Base-by-base conservation (phyloP, 2,797 vertebrate species). In the Syngnathus rostellatus region DNA sequence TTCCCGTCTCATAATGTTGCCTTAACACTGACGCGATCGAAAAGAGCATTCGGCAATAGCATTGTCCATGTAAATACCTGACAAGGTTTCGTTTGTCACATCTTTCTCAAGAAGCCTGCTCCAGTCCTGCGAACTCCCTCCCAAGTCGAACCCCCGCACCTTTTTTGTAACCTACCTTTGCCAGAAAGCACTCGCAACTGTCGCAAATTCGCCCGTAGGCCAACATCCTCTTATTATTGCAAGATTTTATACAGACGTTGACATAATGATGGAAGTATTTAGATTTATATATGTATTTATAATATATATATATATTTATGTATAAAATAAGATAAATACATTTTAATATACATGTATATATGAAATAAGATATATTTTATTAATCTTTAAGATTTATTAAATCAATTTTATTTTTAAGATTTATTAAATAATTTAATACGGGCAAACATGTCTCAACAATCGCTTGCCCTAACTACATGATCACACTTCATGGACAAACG, bases 91-190 rank as follows among this genome's bases (percentile, higher is more conserved):
- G 65, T 68, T 72, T 69, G 69, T 86, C 81, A 87, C 86, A 86
- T 86, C 78, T 74, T 81, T 79, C 69, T 69, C 77, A 43, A 8
- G 50, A 39, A 3, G 10, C 70, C 76, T 63, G 8, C 61, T 64
- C 8, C 70, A 62, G 64, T 76, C 72, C 66, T 11, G 72, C 72
- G 57, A 10, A 70, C 67, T 45, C 66, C 57, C 67, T 45, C 66
- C 57, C 21, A 8, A 25, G 3, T 16, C 23, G 51, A 54, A 67
- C 80, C 79, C 85, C 58, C 68, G 72, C 81, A 83, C 74, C 80
- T 85, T 86, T 31, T 88, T 91, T 89, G 82, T 89, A 90, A 86
- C 77, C 70, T 72, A 60, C 57, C 37, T 55, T 45, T 86, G 81
- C 86, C 87, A 37, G 12, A 86, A 88, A 89, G 58, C 11, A 45